Conservation (phyloP, 37 sponge, comb jelly and placozoan genomes). For the Mnemiopsis leidyi region DNA sequence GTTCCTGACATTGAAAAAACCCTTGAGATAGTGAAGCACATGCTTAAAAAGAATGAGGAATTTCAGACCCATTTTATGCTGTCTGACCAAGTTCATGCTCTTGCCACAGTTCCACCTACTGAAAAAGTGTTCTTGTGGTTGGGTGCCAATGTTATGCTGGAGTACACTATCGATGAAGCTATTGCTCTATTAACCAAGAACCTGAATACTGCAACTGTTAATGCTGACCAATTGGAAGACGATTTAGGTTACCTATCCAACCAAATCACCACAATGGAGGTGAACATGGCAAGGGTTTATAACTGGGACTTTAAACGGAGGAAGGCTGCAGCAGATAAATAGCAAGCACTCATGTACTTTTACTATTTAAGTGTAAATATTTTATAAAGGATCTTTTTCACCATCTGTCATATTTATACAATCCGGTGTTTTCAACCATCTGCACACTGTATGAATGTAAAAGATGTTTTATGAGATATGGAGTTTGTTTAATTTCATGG, state of each 20-base stretch:
- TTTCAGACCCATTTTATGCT: conserved; percentile 77
- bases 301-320: conserved; percentile 95
- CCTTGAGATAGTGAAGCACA: conserved; percentile 69
- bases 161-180: conserved; percentile 88
- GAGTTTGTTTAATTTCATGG: not conserved
- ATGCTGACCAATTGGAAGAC: conserved; percentile 70
- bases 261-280: conserved; percentile 93
- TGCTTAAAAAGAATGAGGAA: conserved; percentile 51
- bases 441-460: not conserved
- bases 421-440: not conserved
- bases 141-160: conserved; percentile 96
- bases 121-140: conserved; percentile 86
- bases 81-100: conserved; percentile 81
- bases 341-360: not conserved
- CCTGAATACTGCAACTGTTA: conserved; percentile 71
- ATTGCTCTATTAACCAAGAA: conserved; percentile 75
- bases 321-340: conserved; percentile 60
- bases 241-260: conserved; percentile 83
- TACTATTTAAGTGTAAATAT: not conserved
- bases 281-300: conserved; percentile 93
- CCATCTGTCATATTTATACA: not conserved
- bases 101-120: conserved; percentile 80
- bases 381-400: not conserved
- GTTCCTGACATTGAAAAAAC: conserved; percentile 84
- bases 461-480: not conserved